These are phyloP conservation scores for Sympetrum striolatum DNA, from an alignment of 2,888 invertebrate genomes.

Conservation along the genomic window DNA sequence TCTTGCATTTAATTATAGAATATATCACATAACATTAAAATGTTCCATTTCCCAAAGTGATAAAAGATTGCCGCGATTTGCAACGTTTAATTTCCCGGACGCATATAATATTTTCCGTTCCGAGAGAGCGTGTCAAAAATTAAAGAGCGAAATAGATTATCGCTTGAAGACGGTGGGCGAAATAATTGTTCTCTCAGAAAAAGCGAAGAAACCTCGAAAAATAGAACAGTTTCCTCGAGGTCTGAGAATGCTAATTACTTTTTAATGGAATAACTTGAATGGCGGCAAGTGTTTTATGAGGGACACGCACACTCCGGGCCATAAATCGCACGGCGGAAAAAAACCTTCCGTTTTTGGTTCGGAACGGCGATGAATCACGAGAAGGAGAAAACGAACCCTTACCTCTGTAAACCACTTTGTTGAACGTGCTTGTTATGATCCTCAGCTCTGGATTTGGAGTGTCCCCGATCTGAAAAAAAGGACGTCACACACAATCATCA, in stretches of 20 bases:
- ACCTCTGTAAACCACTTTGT: constrained; percentile 86
- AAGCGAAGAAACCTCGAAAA: background rate
- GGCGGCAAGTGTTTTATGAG: background rate
- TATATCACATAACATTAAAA: too few relatives aligned
- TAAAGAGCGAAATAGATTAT: too few relatives aligned
- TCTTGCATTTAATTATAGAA: too few relatives aligned
- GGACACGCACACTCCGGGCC: background rate
- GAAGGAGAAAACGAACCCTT: constrained; percentile 55
- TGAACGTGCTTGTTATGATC: constrained; percentile 86
- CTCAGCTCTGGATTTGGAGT: constrained; percentile 84
- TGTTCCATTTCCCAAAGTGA: too few relatives aligned
- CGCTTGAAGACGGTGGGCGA: too few relatives aligned
- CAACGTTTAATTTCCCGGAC: too few relatives aligned
- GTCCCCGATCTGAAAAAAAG: constrained; percentile 78
- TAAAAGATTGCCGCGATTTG: too few relatives aligned
- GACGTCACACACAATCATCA: background rate
- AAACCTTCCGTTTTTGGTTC: background rate
- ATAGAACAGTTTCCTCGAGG: background rate
- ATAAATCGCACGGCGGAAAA: background rate
- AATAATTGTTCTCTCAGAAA: too few relatives aligned
- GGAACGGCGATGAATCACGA: background rate
- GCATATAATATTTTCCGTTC: too few relatives aligned
- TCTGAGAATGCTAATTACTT: background rate
- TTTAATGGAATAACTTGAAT: background rate
- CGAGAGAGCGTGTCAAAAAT: too few relatives aligned